phyloP scores from a whole-genome alignment of 2,888 invertebrate species.

The Dasypolia templi region DNA sequence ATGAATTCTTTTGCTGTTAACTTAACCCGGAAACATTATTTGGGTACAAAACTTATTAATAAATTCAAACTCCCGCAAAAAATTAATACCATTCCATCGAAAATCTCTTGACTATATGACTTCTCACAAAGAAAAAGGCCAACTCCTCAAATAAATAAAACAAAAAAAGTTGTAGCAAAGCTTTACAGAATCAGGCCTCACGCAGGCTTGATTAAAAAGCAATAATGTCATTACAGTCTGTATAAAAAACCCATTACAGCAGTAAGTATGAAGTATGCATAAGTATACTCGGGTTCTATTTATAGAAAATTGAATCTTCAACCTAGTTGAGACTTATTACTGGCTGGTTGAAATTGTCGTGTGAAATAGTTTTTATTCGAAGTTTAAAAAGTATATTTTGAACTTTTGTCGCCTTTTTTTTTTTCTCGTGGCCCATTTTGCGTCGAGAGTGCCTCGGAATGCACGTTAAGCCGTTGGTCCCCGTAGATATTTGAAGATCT shows the following conservation, averaged over 20 bases:
- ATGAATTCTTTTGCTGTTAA: background rate
- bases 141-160: constrained; percentile 1
- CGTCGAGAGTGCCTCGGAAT: background rate
- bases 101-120: background rate
- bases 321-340: constrained; percentile 19
- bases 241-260: constrained; percentile 82
- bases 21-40: background rate
- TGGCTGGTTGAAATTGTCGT: constrained; percentile 26
- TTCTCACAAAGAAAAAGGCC: constrained; percentile 7
- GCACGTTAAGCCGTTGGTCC: background rate
- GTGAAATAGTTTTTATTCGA: background rate
- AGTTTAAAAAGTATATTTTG: background rate
- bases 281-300: constrained; percentile 34
- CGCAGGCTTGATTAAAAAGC: constrained; percentile 84
- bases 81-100: background rate
- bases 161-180: constrained; percentile 33
- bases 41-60: background rate
- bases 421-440: background rate
- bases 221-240: constrained; percentile 83
- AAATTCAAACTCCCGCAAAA: background rate
- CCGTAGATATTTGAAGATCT: background rate
- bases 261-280: constrained; percentile 30
- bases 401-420: background rate
- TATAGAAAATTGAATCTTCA: constrained; percentile 50
- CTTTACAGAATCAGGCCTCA: constrained; percentile 69